Evolutionary conservation across 1,140 invertebrate species (phyloP).

Genomic region (Eriosoma lanigerum): DNA sequence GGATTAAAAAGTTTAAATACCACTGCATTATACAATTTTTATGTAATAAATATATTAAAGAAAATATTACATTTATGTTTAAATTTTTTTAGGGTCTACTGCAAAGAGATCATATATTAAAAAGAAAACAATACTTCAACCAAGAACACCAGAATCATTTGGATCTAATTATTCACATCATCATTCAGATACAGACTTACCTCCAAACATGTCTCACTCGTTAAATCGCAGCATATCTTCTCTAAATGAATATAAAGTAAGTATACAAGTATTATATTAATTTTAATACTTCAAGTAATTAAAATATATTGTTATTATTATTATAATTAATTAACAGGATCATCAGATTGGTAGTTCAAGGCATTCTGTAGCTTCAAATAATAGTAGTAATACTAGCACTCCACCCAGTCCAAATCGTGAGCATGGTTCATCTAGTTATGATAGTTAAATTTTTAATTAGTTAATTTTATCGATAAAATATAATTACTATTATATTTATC

Average conservation of each 20-base stretch:
- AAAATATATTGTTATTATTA: background rate
- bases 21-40: too few species aligned
- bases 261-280: background rate
- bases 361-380: slow-evolving; percentile 79
- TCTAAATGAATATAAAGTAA: slow-evolving; percentile 65
- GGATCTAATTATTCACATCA: slow-evolving; percentile 41
- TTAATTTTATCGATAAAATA: slow-evolving; percentile 4
- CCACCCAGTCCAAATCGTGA: slow-evolving; percentile 74
- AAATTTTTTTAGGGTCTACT: slow-evolving; percentile 58
- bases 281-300: background rate
- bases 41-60: background rate
- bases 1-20: too few species aligned
- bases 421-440: slow-evolving; percentile 72
- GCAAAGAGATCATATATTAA: slow-evolving; percentile 59
- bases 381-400: slow-evolving; percentile 76
- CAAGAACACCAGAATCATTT: slow-evolving; percentile 39
- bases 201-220: slow-evolving; percentile 41
- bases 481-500: background rate
- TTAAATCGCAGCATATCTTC: slow-evolving; percentile 68
- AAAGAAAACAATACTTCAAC: slow-evolving; percentile 37
- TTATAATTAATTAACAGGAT: slow-evolving; percentile 30
- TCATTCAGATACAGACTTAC: slow-evolving; percentile 49
- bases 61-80: too few species aligned
- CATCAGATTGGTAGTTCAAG: slow-evolving; percentile 63
- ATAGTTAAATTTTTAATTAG: slow-evolving; percentile 57